These are phyloP conservation scores for Saguinus midas DNA, from an alignment of 2,113 vertebrate genomes.

Conservation along the genomic window DNA sequence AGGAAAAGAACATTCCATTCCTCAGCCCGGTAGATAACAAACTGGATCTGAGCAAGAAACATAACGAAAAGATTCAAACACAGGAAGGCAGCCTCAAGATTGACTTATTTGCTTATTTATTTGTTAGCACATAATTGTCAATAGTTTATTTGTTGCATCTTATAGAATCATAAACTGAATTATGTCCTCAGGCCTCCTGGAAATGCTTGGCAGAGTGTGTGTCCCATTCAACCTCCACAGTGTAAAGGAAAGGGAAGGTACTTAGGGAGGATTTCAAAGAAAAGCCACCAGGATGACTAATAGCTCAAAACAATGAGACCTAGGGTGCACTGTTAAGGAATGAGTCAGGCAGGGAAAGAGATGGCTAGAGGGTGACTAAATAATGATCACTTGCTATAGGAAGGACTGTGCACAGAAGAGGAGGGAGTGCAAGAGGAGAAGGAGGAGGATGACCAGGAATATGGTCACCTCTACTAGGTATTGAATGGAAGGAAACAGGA, in stretches of 20 bases:
- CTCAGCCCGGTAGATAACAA: neutral
- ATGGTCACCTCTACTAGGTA: neutral
- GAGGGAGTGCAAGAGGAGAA: no score
- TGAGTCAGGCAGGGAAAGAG: conserved; percentile 43
- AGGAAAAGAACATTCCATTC: neutral
- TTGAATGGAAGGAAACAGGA: neutral
- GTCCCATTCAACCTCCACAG: neutral
- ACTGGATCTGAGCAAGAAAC: neutral
- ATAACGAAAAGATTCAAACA: neutral
- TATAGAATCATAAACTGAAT: neutral
- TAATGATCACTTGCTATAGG: neutral
- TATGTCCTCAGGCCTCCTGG: neutral
- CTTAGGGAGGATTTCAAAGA: neutral
- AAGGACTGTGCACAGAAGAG: neutral
- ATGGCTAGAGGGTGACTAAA: neutral
- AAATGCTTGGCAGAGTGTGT: neutral
- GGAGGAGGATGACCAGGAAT: no score
- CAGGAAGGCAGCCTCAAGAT: neutral
- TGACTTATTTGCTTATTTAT: neutral
- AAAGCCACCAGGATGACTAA: conserved; percentile 15
- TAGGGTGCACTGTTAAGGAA: neutral
- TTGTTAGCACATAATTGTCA: neutral
- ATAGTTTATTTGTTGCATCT: neutral
- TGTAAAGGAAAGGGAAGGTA: neutral
- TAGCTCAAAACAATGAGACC: neutral